A percentile compares a stretch with the other conserved stretches of the same genome.
These are phyloP conservation scores for Anolis sagrei DNA, from an alignment of 2,113 vertebrate species.

Conservation along the genomic window DNA sequence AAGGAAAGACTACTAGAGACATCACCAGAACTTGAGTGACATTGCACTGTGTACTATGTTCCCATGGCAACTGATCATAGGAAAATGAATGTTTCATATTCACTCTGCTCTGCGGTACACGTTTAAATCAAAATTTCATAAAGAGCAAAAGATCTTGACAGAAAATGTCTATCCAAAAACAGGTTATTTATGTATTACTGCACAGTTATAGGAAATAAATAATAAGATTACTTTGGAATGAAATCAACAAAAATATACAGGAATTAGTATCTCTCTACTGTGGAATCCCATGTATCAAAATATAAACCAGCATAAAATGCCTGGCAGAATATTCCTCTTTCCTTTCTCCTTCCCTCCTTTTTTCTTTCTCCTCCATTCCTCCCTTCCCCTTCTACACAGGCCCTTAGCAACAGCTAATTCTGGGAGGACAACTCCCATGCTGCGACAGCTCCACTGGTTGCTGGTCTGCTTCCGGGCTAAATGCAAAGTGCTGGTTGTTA, in stretches of 20 bases:
- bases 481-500: too few species aligned
- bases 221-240: slow-evolving; percentile 75
- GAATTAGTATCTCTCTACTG: slow-evolving; percentile 65
- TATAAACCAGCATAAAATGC: slow-evolving; percentile 44
- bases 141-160: slow-evolving; percentile 79
- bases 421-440: too few species aligned
- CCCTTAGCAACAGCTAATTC: too few species aligned
- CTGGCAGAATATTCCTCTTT: neutral
- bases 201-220: slow-evolving; percentile 81
- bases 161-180: slow-evolving; percentile 72
- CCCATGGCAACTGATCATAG: slow-evolving; percentile 85
- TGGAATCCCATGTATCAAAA: slow-evolving; percentile 63
- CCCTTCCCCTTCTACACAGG: too few species aligned
- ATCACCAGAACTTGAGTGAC: slow-evolving; percentile 82
- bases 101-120: slow-evolving; percentile 78
- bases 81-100: slow-evolving; percentile 84
- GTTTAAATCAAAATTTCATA: slow-evolving; percentile 89
- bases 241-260: slow-evolving; percentile 67
- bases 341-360: too few species aligned
- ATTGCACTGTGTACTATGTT: slow-evolving; percentile 84
- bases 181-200: slow-evolving; percentile 80
- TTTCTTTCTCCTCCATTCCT: too few species aligned
- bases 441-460: too few species aligned
- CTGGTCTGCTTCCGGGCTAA: too few species aligned
- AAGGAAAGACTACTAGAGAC: slow-evolving; percentile 83